Evolutionary conservation across 2,888 invertebrate genomes (phyloP), one percentile per base, ranked within the genome.

Genomic region (Cheilosia variabilis): DNA sequence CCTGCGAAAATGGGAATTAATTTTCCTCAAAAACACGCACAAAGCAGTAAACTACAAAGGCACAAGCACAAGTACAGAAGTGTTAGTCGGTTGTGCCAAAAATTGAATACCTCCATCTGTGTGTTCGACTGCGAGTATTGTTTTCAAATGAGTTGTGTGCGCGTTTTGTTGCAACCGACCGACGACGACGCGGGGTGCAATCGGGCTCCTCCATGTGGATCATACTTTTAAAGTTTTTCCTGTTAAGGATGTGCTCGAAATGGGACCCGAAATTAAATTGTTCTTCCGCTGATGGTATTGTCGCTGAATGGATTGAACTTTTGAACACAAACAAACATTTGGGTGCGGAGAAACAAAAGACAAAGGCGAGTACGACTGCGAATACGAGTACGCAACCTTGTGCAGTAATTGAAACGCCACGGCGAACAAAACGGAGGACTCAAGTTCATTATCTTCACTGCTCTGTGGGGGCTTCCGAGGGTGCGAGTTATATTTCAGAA

Each of bases 371-470:
- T 17, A 17, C 31, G 27, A 24, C 13, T 27, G 55, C 34, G 22
- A 22, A 9, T 31, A 31, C 52, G 15, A 15, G 17, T 17, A 45
- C 37, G 53, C 55, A 77, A 62, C 76, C 66, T 62, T 68, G 76
- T 53, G 45, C 24, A 47, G 47, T 63, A 55, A 83, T 69, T 79
- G 79, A 79, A 75, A 79, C 45, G 52, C 37, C 19, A 84, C 60
- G 50, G 24, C 47, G 73, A 57, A 75, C 22, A 15, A 22, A 15
- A 52, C 15, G 4, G 45, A n/a, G 7, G n/a, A 22, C 69, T 69
- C 75, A 84, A 84, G 83, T 75, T 84, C 83, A 79, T 79, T 84
- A 79, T 83, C 79, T 73, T 69, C 43, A 27, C 13, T 19, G 50
- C 17, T 50, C 17, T 24, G 57, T 19, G 13, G 68, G 5, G 43